Conservation (phyloP, 2,113 vertebrate species). For the Hylia prasina region DNA sequence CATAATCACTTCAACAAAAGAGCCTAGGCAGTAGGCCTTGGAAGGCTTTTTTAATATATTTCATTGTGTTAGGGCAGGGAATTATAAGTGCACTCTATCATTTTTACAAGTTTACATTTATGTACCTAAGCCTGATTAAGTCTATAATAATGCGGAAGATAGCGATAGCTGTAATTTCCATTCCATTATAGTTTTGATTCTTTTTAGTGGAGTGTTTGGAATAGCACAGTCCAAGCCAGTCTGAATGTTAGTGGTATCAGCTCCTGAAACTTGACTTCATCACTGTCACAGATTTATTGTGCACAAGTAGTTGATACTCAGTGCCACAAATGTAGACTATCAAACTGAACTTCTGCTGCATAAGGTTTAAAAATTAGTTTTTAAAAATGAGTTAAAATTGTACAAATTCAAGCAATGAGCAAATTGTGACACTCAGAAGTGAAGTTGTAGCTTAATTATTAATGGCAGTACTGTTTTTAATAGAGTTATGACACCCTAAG, state of each 20-base stretch:
- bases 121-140: constrained; percentile 30
- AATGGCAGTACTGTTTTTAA: not conserved
- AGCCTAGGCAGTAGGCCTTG: not conserved
- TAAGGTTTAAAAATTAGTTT: not conserved
- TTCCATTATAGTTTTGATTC: not conserved
- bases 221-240: not conserved
- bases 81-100: not conserved
- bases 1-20: not conserved
- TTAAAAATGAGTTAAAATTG: not conserved
- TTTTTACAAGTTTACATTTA: not conserved
- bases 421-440: not conserved
- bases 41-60: not conserved
- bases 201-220: not conserved
- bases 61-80: not conserved
- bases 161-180: not conserved
- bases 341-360: not conserved
- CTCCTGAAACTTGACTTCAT: not conserved
- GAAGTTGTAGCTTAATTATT: not conserved
- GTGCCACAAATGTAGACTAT: not conserved
- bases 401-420: not conserved
- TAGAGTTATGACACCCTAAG: not conserved
- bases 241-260: not conserved
- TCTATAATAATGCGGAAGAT: not conserved
- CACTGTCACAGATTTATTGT: not conserved
- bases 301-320: not conserved